phyloP scores from a whole-genome alignment of 2,888 invertebrate genomes.

The Andrena marginata region DNA sequence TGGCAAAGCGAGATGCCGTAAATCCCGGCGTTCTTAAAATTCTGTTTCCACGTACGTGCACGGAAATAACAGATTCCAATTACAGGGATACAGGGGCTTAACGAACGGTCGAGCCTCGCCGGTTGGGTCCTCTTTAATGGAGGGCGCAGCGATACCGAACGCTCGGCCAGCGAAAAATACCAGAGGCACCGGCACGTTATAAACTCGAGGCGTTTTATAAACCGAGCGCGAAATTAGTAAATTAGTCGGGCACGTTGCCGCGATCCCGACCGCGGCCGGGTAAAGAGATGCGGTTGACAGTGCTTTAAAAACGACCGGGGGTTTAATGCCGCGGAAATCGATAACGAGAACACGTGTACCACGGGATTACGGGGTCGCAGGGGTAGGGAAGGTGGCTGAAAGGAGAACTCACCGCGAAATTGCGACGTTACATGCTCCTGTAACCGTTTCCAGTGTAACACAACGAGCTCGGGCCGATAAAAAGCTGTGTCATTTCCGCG shows the following conservation, averaged over 20 bases:
- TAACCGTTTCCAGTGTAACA: constrained; percentile 4
- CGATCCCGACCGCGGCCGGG: constrained; percentile 17
- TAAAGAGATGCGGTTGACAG: constrained; percentile 55
- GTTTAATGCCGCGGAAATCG: constrained; percentile 64
- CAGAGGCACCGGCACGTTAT: too few relatives aligned
- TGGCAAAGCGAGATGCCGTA: too few relatives aligned
- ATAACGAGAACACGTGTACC: constrained; percentile 59
- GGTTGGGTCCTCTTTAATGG: background rate
- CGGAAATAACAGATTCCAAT: too few relatives aligned
- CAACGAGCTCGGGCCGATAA: background rate
- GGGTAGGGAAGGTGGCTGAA: background rate
- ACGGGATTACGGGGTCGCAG: constrained; percentile 22
- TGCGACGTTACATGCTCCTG: constrained; percentile 18
- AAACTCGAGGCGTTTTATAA: background rate
- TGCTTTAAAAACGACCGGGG: constrained; percentile 57
- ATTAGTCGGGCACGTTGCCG: background rate
- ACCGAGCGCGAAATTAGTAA: constrained; percentile 3
- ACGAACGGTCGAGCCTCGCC: too few relatives aligned
- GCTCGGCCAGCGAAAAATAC: background rate
- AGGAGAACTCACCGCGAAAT: constrained; percentile 29
- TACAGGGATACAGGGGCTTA: too few relatives aligned
- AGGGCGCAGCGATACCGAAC: background rate
- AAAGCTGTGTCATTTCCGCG: background rate
- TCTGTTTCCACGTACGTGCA: too few relatives aligned
- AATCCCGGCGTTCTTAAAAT: too few relatives aligned